Base-by-base conservation (phyloP, 1,140 invertebrate species). In the Drosophila mojavensis region DNA sequence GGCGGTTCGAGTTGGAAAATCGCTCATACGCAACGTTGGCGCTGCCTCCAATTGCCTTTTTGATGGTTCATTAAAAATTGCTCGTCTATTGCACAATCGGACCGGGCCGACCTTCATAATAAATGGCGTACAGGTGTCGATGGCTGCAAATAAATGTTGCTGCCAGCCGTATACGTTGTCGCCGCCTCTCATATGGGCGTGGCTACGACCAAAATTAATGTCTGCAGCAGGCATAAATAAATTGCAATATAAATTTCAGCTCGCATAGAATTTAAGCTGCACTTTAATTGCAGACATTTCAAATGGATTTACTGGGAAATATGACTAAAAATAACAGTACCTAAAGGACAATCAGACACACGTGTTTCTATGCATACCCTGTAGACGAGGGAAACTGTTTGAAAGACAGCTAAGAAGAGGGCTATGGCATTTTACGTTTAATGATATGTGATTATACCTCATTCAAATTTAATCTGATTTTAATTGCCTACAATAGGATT, bases 41-140 rank as follows among this genome's bases (percentile, higher is more conserved):
- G 41, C 64, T 9, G 33, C 41, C 63, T 71, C 53, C 82, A 81
- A 85, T 81, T 73, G 79, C 82, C 79, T 39, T 77, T 60, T 86
- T 79, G 82, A 83, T 86, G 83, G 82, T 77, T 86, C 82, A 82
- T 88, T 86, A 74, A 82, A 82, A 82, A 88, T 88, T 26, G 48
- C 30, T 36, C 80, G 59, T 53, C 73, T 62, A 47, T 60, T 62
- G 39, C 70, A 54, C 76, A 83, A 51, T 75, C 63, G 62, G 64
- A 66, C 78, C 24, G n/a, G 13, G 11, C 24, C 11, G 20, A n/a
- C n/a, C 15, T 26, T 41, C 5, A 76, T 61, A 84, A 81, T 86
- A 78, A 78, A 81, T 86, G 39, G 69, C 48, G 33, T 53, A 24
- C 81, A 62, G 65, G 65, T 64, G 75, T 26, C 59, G 20, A 41